Percentiles rank a stretch among this genome's conserved stretches.
phyloP scores from a whole-genome alignment of 1,140 invertebrate genomes.

The Drosophila pallidifrons region DNA sequence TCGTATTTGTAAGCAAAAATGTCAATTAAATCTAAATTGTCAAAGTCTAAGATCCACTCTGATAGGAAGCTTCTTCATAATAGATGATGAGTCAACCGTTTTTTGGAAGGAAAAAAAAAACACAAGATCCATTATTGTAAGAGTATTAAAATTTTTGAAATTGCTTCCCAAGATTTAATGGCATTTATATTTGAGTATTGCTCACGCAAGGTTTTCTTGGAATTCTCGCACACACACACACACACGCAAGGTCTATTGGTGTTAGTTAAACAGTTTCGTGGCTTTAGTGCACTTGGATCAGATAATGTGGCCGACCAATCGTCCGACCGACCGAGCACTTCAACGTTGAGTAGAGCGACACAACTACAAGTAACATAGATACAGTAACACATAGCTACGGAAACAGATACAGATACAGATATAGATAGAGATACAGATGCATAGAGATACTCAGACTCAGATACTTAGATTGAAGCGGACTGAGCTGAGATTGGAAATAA shows the following conservation, averaged over 20 bases:
- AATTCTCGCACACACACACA: neutral
- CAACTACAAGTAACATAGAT: neutral
- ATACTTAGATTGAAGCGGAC: slow-evolving; percentile 33
- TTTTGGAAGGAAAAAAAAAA: no score
- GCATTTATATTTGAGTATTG: slow-evolving; percentile 25
- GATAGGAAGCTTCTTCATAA: no score
- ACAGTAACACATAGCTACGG: slow-evolving; percentile 10
- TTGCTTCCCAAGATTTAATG: slow-evolving; percentile 8
- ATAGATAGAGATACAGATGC: slow-evolving; percentile 15
- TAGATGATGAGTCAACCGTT: no score
- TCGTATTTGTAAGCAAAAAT: neutral
- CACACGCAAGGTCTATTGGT: slow-evolving; percentile 20
- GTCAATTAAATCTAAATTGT: neutral
- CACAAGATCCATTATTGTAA: neutral
- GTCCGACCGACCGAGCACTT: slow-evolving; percentile 7
- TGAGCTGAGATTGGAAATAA: slow-evolving; percentile 67
- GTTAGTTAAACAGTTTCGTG: slow-evolving; percentile 42
- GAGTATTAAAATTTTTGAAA: neutral
- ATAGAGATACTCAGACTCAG: slow-evolving; percentile 14
- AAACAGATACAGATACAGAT: slow-evolving; percentile 14
- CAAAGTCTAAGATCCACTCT: no score
- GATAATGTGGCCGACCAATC: slow-evolving; percentile 23
- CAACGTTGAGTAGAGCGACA: neutral
- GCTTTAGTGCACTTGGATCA: slow-evolving; percentile 36
- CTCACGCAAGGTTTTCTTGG: slow-evolving; percentile 39